These are phyloP conservation scores for Neotragus moschatus DNA, from an alignment of 2,113 vertebrate species.

Conservation along the genomic window DNA sequence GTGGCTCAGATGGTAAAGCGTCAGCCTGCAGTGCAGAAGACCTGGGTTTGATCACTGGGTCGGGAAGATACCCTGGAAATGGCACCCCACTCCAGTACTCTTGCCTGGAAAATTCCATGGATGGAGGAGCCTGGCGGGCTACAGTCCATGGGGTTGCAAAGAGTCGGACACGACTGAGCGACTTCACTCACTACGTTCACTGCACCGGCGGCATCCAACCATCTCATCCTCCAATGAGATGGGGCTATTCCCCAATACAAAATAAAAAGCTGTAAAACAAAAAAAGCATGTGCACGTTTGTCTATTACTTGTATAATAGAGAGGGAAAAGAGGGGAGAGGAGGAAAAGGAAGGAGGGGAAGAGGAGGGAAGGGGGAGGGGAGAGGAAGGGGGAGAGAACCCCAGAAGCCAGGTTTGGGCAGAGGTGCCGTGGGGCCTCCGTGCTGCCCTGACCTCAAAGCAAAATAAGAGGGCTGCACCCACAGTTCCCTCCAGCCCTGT, in stretches of 20 bases:
- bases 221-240: background rate
- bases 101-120: background rate
- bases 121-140: background rate
- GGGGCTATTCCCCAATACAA: background rate
- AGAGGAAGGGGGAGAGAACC: rapidly evolving
- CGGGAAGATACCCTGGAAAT: background rate
- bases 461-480: background rate
- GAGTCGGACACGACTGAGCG: background rate
- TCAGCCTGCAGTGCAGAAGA: background rate
- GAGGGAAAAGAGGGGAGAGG: background rate
- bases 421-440: background rate
- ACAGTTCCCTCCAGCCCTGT: background rate
- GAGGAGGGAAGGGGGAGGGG: rapidly evolving
- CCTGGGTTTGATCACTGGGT: background rate
- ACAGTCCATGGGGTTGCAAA: background rate
- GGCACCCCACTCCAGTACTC: background rate
- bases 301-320: background rate
- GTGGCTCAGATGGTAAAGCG: too few relatives aligned
- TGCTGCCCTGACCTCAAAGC: background rate
- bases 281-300: background rate
- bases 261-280: background rate
- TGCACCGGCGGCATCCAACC: background rate
- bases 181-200: background rate
- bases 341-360: rapidly evolving
- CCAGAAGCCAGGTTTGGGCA: background rate